phyloP scores from a whole-genome alignment of 1,140 invertebrate genomes.

The Plodia interpunctella region DNA sequence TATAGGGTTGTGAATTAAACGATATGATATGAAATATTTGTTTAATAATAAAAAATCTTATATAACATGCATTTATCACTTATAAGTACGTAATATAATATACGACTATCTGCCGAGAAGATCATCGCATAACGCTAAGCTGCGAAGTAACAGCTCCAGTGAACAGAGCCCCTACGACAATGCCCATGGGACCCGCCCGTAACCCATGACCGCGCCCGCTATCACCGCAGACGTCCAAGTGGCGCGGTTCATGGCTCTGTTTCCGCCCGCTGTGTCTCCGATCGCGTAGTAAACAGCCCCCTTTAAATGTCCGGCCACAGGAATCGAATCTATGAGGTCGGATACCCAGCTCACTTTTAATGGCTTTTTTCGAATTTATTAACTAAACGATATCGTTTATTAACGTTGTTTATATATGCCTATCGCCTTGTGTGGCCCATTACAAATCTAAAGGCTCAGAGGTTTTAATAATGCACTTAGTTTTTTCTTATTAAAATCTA shows the following conservation, averaged over 20 bases:
- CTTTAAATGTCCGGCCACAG: background rate
- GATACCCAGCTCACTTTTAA: background rate
- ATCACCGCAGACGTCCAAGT: background rate
- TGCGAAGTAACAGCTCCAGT: background rate
- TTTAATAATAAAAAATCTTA: too few species aligned
- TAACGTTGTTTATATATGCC: too few species aligned
- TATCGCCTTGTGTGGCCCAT: too few species aligned
- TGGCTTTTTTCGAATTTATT: background rate
- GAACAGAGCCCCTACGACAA: background rate
- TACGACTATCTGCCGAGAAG: too few species aligned
- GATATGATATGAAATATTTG: too few species aligned
- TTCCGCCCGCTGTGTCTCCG: background rate
- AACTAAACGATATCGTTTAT: too few species aligned
- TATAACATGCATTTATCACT: too few species aligned
- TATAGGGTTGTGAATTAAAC: too few species aligned
- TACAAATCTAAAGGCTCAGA: too few species aligned
- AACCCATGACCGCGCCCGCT: background rate
- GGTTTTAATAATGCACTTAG: too few species aligned
- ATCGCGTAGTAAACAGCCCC: background rate
- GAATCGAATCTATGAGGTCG: background rate
- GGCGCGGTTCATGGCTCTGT: background rate
- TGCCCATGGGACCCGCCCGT: background rate
- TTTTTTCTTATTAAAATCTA: too few species aligned
- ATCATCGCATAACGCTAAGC: background rate
- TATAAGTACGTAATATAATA: too few species aligned